Base-by-base conservation (phyloP, 2,888 invertebrate genomes). In the Acanthosoma haemorrhoidale region DNA sequence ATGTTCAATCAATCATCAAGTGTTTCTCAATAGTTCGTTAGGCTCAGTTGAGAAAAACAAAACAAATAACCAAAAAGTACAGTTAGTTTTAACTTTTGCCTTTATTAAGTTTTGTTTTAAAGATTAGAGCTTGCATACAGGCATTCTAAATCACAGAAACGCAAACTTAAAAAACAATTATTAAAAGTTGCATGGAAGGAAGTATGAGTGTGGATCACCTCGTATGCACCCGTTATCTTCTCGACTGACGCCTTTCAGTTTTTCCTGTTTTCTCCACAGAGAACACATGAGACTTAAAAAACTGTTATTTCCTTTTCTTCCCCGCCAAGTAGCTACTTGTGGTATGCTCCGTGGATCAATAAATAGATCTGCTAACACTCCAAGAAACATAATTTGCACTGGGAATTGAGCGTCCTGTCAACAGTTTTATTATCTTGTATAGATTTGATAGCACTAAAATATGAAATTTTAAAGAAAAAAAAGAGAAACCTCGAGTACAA, bases 291-390 rank as follows among this genome's bases (percentile, higher is more conserved):
- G 13, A 9, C 63, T 38, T n/a, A 70, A 15, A 16, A 70, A 51
- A 16, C 38, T 69, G 34, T 70, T 51, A n/a, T 21, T 41, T 38
- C 61, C 57, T 0, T 15, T 57, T 8, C 58, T 41, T 6, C 73
- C 73, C 5, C 71, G n/a, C 73, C 73, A 73, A 3, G 73, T 73
- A 8, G 71, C 58, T 3, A 73, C 4, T 51, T 73, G 73, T 11
- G 68, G 68, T 18, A 73, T 29, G 6, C 61, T 57, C 9, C 25
- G 31, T 3, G 29, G 31, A 39, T 70, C 58, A 9, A 32, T 5
- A 16, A 39, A 68, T 29, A 61, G 5, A 18, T 73, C 73, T 4
- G 68, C 39, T 9, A 71, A 38, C 2, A 68, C 3, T 4, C 68
- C 70, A 13, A 68, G 25, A 6, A 51, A 58, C 3, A 68, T 6